Evolutionary conservation across 2,113 vertebrate species (phyloP), one percentile per base, ranked within the genome.

Genomic region (Tichodroma muraria): DNA sequence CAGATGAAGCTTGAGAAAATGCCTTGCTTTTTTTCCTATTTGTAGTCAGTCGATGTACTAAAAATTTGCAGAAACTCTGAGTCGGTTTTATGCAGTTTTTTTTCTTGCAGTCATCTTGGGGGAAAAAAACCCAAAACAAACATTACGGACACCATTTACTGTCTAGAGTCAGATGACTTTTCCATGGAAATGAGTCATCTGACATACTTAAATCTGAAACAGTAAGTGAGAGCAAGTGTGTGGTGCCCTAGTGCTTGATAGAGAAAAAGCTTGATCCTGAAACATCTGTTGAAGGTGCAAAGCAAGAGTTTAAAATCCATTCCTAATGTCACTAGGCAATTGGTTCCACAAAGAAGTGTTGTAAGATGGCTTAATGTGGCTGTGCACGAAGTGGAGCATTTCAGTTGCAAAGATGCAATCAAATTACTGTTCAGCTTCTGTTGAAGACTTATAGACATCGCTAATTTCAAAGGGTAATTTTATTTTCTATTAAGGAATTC

Each of bases 121-220:
- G 2, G 1, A 0, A 3, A 19, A 54, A 60, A 66, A 4, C 0
- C 27, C 71, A 44, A 49, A 71, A 24, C 50, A 71, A 59, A 45
- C 22, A 7, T 10, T 24, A 24, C 1, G 4, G 11, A 30, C 24
- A 83, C 15, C 25, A 9, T 53, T 88, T 53, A 23, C 5, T 77
- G 25, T 70, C 25, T 59, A 22, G 18, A 60, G 35, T 70, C 56
- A 59, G 28, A 11, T 78, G 35, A 38, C 12, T 9, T 90, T 72
- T 77, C n/a, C 2, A 21, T 84, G 28, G 35, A 59, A 60, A 4
- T 56, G 3, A n/a, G 63, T 71, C 35, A 56, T 44, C 27, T 42
- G 31, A 30, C 24, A 6, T 33, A 33, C 19, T 81, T n/a, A 61
- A 16, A 69, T 86, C n/a, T 71, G 30, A 63, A n/a, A 16, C 38